phyloP scores from a whole-genome alignment of 2,797 vertebrate species.

The Chaetophractus vellerosus region DNA sequence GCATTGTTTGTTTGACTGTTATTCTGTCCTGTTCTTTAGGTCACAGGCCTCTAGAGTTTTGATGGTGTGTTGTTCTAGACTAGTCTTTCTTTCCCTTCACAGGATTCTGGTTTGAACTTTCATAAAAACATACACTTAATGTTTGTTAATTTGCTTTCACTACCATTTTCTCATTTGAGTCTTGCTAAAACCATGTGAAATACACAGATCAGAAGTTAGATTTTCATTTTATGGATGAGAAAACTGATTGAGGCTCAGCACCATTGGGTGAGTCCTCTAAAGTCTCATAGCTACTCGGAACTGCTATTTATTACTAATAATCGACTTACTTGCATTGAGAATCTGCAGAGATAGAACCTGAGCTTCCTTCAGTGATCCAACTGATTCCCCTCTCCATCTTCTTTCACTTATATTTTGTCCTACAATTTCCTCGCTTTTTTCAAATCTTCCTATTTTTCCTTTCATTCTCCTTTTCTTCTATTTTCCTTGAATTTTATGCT shows the following conservation, averaged over 20 bases:
- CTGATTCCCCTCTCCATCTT: neutral
- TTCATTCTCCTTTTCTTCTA: neutral
- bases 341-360: neutral
- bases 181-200: neutral
- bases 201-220: neutral
- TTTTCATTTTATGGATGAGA: conserved; percentile 8
- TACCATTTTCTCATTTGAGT: conserved; percentile 2
- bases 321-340: neutral
- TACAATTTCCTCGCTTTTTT: neutral
- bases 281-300: neutral
- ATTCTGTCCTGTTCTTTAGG: neutral
- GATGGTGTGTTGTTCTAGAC: neutral
- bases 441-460: neutral
- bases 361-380: neutral
- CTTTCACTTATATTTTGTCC: neutral
- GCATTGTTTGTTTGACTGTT: neutral
- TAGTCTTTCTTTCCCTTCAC: neutral
- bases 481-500: neutral
- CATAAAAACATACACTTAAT: neutral
- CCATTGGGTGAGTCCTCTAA: neutral
- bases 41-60: neutral
- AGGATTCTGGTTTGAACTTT: neutral
- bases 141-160: neutral
- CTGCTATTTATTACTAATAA: neutral
- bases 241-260: conserved; percentile 17